These are phyloP conservation scores for Tanaodytes sp. DNA, from an alignment of 2,888 invertebrate genomes.

Conservation along the genomic window DNA sequence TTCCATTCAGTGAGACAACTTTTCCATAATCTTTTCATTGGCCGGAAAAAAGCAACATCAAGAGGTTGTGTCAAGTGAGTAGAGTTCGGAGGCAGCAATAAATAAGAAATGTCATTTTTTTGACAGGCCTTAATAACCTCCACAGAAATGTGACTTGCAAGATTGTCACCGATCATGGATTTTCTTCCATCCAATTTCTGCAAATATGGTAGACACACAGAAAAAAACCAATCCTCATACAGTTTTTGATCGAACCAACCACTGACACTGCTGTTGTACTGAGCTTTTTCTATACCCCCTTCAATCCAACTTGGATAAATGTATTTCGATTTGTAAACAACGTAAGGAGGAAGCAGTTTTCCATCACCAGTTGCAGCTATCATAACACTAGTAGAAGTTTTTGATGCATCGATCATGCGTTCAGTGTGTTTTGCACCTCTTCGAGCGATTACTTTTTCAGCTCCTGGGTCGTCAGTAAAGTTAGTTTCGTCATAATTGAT, in stretches of 20 bases:
- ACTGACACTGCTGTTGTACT: constrained; percentile 5
- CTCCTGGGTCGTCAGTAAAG: constrained; percentile 16
- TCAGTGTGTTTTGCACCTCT: constrained; percentile 15
- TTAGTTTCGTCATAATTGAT: constrained; percentile 33
- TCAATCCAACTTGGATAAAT: constrained; percentile 10
- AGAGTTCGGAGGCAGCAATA: neutral
- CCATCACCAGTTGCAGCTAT: constrained; percentile 20
- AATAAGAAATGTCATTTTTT: neutral
- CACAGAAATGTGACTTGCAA: constrained; percentile 12
- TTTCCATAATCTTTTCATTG: constrained; percentile 16
- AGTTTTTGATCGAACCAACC: constrained; percentile 18
- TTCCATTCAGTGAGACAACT: constrained; percentile 19
- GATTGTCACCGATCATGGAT: constrained; percentile 15
- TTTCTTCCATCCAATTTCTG: constrained; percentile 5
- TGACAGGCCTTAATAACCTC: neutral
- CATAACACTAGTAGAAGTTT: constrained; percentile 17
- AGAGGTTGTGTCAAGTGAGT: neutral
- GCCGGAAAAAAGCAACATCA: neutral
- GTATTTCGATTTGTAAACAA: constrained; percentile 16
- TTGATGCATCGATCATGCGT: constrained; percentile 17
- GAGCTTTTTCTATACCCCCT: constrained; percentile 2
- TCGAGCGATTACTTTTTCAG: constrained; percentile 8
- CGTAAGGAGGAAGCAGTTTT: constrained; percentile 10
- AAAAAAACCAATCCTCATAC: constrained; percentile 16
- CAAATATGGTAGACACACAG: constrained; percentile 1